Evolutionary conservation across 2,888 invertebrate species (phyloP).

Genomic region (Pachliopta kotzebuea): DNA sequence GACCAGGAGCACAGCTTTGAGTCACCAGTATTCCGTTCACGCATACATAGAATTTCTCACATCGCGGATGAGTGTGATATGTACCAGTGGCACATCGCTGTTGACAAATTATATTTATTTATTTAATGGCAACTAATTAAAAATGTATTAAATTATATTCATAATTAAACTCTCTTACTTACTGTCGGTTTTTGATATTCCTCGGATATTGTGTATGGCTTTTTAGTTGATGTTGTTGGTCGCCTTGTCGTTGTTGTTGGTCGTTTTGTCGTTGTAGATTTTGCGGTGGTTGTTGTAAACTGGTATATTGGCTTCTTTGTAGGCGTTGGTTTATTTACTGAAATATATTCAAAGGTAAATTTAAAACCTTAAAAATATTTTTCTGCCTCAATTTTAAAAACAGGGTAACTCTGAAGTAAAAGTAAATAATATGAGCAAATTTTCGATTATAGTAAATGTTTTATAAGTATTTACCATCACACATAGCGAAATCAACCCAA

Average conservation of each 20-base stretch:
- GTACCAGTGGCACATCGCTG: constrained; percentile 84
- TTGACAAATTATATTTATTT: not conserved
- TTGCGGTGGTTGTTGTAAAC: constrained; percentile 32
- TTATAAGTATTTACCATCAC: constrained; percentile 65
- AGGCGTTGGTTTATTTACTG: constrained; percentile 46
- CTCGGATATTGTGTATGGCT: constrained; percentile 42
- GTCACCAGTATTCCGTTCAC: constrained; percentile 85
- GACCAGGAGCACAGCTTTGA: constrained; percentile 87
- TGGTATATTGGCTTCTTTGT: constrained; percentile 31
- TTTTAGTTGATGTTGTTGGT: constrained; percentile 47
- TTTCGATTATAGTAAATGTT: not conserved
- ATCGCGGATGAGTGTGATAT: constrained; percentile 87
- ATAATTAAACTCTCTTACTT: no score
- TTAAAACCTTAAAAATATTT: not conserved
- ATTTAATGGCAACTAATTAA: not conserved
- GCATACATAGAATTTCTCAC: constrained; percentile 88
- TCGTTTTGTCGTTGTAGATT: constrained; percentile 40
- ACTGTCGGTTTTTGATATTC: constrained; percentile 58
- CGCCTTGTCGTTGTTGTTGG: constrained; percentile 42
- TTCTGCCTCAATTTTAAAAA: not conserved
- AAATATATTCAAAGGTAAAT: constrained; percentile 4
- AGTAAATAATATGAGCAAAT: no score
- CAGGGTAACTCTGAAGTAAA: no score
- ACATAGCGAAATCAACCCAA: constrained; percentile 89
- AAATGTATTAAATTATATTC: no score